Evolutionary conservation across 2,113 vertebrate genomes (phyloP).

Genomic region (Austrofundulus limnaeus): DNA sequence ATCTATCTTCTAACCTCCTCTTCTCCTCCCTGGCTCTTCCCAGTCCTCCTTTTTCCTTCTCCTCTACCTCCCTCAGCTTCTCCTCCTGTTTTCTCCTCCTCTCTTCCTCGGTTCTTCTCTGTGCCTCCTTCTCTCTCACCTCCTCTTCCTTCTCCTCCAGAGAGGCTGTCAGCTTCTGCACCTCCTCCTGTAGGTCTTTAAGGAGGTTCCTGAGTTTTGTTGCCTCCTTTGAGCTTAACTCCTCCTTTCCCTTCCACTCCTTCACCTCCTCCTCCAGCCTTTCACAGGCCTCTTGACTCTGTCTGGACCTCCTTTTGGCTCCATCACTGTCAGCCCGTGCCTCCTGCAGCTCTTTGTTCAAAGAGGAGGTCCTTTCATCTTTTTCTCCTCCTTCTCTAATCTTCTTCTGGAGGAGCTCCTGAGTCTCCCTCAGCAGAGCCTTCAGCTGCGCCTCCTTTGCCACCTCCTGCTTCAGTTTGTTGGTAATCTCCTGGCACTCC

Average conservation of each 20-base stretch:
- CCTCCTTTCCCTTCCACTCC: constrained; percentile 27
- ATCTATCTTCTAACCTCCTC: constrained; percentile 25
- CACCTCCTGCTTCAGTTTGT: constrained; percentile 47
- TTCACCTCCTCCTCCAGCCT: constrained; percentile 56
- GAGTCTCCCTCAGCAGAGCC: constrained; percentile 43
- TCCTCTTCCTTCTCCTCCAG: constrained; percentile 47
- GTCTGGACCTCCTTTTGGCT: constrained; percentile 21
- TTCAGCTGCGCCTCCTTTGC: constrained; percentile 33
- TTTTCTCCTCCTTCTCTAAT: constrained; percentile 36
- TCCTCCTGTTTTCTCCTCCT: constrained; percentile 28
- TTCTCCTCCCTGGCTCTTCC: constrained; percentile 30
- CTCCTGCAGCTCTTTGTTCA: constrained; percentile 35
- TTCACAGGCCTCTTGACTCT: constrained; percentile 21
- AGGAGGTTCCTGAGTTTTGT: constrained; percentile 34
- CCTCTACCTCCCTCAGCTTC: constrained; percentile 9
- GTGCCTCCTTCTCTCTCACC: constrained; percentile 34
- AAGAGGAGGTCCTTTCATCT: constrained; percentile 31
- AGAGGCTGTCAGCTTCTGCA: constrained; percentile 14
- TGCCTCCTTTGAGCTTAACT: constrained; percentile 9
- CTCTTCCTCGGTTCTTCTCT: constrained; percentile 30
- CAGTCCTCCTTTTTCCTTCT: constrained; percentile 36
- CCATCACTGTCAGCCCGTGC: not conserved
- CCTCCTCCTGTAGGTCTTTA: constrained; percentile 39
- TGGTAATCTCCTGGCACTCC: constrained; percentile 21
- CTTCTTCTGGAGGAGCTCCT: constrained; percentile 41